Conservation (phyloP, 2,113 vertebrate genomes). For the Zosterops pallidus region DNA sequence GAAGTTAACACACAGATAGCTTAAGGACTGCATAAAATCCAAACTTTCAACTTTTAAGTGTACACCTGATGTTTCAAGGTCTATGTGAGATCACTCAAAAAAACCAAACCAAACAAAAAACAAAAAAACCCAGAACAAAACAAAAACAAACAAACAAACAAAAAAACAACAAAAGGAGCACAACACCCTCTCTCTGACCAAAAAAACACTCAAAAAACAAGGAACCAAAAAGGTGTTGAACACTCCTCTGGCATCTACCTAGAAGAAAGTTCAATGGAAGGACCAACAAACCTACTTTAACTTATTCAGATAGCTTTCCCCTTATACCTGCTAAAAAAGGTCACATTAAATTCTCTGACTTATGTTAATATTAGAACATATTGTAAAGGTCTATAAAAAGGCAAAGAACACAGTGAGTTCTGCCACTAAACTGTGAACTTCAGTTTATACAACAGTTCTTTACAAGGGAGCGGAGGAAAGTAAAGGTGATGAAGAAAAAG, state of each 20-base stretch:
- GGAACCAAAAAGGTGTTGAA: not conserved
- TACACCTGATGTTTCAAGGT: not conserved
- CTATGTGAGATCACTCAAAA: not conserved
- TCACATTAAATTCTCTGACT: not conserved
- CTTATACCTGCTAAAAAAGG: not conserved
- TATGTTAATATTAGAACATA: not conserved
- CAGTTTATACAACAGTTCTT: not conserved
- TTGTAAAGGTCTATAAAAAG: not conserved
- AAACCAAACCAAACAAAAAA: too few species aligned
- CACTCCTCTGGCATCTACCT: not conserved
- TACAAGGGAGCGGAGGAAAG: not conserved
- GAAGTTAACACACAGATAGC: not conserved
- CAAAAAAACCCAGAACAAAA: not conserved
- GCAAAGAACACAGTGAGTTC: not conserved
- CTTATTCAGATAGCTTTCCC: not conserved
- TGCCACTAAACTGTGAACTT: not conserved
- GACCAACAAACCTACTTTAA: not conserved
- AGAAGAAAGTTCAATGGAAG: not conserved
- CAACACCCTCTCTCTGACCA: not conserved
- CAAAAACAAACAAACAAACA: too few species aligned
- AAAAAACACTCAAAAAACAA: not conserved
- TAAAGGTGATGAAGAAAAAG: not conserved
- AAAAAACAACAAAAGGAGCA: not conserved
- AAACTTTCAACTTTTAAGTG: not conserved
- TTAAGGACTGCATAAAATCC: not conserved